Evolutionary conservation across 2,888 invertebrate genomes (phyloP).

Genomic region (Pammene fasciana): DNA sequence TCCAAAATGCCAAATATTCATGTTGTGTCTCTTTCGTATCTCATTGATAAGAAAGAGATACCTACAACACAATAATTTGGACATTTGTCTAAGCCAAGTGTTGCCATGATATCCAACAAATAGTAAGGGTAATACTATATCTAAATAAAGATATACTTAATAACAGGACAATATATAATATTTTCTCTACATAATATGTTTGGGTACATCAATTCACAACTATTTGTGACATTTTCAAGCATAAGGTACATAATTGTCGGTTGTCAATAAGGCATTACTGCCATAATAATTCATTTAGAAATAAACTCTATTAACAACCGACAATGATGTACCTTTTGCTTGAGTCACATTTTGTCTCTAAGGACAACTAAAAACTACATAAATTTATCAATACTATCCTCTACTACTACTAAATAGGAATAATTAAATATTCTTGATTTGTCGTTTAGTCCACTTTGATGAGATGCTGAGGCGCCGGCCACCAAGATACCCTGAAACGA

Average conservation of each 20-base stretch:
- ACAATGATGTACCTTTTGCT: too few relatives aligned
- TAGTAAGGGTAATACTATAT: too few relatives aligned
- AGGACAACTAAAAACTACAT: slow-evolving; percentile 20
- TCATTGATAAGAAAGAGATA: too few relatives aligned
- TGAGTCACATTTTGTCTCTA: slow-evolving; percentile 41
- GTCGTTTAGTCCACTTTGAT: slow-evolving; percentile 63
- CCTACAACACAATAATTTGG: too few relatives aligned
- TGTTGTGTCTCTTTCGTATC: not conserved
- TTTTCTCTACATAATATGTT: slow-evolving; percentile 36
- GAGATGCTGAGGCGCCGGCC: slow-evolving; percentile 51
- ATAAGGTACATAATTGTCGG: too few relatives aligned
- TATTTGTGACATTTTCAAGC: too few relatives aligned
- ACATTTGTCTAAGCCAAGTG: too few relatives aligned
- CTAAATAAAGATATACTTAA: not conserved
- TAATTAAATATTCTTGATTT: slow-evolving; percentile 23
- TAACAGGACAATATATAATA: slow-evolving; percentile 36
- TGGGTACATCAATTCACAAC: slow-evolving; percentile 48
- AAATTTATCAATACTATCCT: slow-evolving; percentile 21
- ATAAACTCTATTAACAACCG: too few relatives aligned
- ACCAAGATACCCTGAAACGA: slow-evolving; percentile 60
- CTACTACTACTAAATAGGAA: slow-evolving; percentile 34
- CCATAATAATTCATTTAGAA: too few relatives aligned
- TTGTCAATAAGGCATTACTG: too few relatives aligned
- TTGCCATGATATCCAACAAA: too few relatives aligned
- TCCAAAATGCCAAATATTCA: too few relatives aligned